Evolutionary conservation across 1,140 invertebrate genomes (phyloP).

Genomic region (Anastrepha ludens): DNA sequence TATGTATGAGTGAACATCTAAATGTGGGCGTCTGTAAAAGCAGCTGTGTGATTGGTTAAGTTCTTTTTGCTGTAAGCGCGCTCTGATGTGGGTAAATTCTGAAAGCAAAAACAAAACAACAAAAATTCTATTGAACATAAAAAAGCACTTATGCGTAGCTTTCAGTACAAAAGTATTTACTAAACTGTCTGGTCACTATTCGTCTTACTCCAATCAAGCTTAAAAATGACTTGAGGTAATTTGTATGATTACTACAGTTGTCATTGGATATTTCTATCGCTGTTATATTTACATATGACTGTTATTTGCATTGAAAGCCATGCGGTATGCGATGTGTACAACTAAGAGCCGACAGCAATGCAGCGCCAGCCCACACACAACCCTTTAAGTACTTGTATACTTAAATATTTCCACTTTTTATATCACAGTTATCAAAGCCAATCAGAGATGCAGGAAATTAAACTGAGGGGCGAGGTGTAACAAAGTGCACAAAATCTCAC

Average conservation of each 20-base stretch:
- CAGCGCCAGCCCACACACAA: neutral
- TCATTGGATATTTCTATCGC: constrained; percentile 23
- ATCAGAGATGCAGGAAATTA: neutral
- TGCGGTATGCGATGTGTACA: neutral
- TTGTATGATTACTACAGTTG: neutral
- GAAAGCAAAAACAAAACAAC: neutral
- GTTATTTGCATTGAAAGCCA: neutral
- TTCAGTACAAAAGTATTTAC: neutral
- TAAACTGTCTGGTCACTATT: neutral
- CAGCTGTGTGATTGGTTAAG: neutral
- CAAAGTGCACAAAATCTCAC: neutral
- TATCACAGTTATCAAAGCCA: too few species aligned
- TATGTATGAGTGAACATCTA: neutral
- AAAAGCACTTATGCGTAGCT: neutral
- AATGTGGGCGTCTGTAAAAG: neutral
- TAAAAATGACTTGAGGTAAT: neutral
- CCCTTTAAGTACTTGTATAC: too few species aligned
- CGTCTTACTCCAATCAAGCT: neutral
- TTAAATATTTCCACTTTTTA: too few species aligned
- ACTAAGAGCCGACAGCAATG: neutral
- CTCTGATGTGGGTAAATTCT: neutral
- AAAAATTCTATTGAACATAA: neutral
- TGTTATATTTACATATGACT: neutral
- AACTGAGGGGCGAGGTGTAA: neutral
- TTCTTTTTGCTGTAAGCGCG: neutral